Evolutionary conservation across 2,113 vertebrate species (phyloP).

Genomic region (Nothoprocta perdicaria): DNA sequence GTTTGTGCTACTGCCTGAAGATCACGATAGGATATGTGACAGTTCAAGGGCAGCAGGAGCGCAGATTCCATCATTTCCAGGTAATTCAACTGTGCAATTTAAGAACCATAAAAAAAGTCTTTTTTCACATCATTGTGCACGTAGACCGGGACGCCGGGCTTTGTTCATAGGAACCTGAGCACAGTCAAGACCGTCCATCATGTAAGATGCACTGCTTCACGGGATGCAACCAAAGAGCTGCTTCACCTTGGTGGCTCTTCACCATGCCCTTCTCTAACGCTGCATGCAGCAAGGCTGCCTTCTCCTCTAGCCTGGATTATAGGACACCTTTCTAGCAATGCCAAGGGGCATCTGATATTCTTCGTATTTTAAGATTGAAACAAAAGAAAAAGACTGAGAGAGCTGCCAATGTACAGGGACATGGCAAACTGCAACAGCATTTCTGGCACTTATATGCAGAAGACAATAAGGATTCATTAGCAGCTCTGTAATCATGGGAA

Average conservation of each 20-base stretch:
- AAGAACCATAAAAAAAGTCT: not conserved
- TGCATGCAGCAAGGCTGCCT: not conserved
- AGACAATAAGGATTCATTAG: not conserved
- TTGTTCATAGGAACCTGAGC: not conserved
- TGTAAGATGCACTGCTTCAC: not conserved
- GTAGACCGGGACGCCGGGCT: not conserved
- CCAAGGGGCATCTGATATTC: not conserved
- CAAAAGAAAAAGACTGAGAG: not conserved
- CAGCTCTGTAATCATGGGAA: not conserved
- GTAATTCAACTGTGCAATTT: not conserved
- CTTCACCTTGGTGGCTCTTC: not conserved
- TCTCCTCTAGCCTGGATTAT: not conserved
- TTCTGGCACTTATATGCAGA: not conserved
- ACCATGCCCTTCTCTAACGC: not conserved
- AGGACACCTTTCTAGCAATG: rapidly evolving
- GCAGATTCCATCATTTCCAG: not conserved
- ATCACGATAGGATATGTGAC: not conserved
- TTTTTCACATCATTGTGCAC: not conserved
- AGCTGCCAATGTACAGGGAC: not conserved
- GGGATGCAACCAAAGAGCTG: not conserved
- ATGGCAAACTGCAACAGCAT: not conserved
- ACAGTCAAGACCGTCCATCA: not conserved
- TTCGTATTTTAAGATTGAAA: not conserved
- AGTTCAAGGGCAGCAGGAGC: not conserved
- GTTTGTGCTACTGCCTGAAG: not conserved